These are phyloP conservation scores for Selenia dentaria DNA, from an alignment of 2,888 invertebrate species.

Conservation along the genomic window DNA sequence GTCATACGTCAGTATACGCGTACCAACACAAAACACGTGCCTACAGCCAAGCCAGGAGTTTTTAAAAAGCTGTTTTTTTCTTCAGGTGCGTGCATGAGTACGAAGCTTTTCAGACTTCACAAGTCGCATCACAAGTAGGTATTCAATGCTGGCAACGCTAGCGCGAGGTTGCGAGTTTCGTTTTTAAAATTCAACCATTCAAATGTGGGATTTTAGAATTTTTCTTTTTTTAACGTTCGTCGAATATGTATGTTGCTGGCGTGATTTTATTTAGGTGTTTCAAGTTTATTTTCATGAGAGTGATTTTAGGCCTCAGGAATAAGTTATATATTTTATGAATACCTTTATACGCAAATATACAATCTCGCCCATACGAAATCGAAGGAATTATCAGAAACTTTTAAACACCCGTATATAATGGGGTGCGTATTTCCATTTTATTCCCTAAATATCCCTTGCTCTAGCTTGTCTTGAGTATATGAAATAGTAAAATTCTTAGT, in stretches of 20 bases:
- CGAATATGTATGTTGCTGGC: conserved; percentile 27
- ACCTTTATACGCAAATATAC: no score
- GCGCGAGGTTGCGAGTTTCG: conserved; percentile 35
- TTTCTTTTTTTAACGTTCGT: conserved; percentile 12
- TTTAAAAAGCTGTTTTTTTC: conserved; percentile 45
- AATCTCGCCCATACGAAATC: no score
- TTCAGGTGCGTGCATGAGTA: conserved; percentile 41
- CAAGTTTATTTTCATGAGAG: no score
- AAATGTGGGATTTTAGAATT: conserved; percentile 33
- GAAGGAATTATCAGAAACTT: no score
- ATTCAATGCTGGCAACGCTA: conserved; percentile 48
- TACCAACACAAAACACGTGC: neutral
- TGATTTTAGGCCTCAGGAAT: no score
- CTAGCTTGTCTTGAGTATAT: no score
- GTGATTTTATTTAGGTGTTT: neutral
- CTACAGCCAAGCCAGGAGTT: conserved; percentile 10
- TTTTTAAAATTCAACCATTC: conserved; percentile 41
- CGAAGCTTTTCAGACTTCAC: conserved; percentile 49
- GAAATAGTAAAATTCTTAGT: no score
- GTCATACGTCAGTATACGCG: no score
- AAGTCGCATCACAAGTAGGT: conserved; percentile 42
- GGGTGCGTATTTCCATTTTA: no score
- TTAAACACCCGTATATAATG: no score
- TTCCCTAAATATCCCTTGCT: no score
- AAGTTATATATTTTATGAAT: no score